These are phyloP conservation scores for Rhabditoides inermis DNA, from an alignment of 2,888 invertebrate species.

Conservation along the genomic window DNA sequence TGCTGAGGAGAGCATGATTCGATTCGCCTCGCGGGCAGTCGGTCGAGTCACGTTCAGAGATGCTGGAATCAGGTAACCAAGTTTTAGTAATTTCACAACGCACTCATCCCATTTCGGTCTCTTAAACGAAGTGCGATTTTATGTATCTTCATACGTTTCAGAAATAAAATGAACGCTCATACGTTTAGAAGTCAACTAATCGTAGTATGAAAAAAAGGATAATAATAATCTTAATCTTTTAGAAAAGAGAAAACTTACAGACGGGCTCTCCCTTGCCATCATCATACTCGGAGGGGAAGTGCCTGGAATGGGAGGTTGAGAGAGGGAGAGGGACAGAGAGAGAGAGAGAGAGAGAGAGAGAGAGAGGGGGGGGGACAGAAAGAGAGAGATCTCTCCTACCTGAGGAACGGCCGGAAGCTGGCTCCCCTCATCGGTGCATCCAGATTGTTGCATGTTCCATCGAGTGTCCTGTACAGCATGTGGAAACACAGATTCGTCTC, in stretches of 20 bases:
- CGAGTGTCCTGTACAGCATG: conserved; percentile 64
- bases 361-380: too few species aligned
- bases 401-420: conserved; percentile 66
- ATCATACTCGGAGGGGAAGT: conserved; percentile 49
- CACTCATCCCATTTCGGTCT: too few species aligned
- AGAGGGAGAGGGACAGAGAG: too few species aligned
- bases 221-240: not conserved
- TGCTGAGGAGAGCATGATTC: conserved; percentile 43
- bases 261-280: conserved; percentile 47
- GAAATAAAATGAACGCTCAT: not conserved
- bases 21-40: conserved; percentile 41
- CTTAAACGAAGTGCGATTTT: not conserved
- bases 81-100: not conserved
- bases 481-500: conserved; percentile 44
- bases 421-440: conserved; percentile 83
- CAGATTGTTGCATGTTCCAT: conserved; percentile 92
- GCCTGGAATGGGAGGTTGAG: conserved; percentile 27
- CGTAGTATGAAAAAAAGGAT: not conserved
- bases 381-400: too few species aligned
- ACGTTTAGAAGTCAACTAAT: not conserved
- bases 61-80: conserved; percentile 11
- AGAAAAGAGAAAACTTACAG: conserved; percentile 21
- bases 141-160: not conserved
- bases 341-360: too few species aligned
- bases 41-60: conserved; percentile 30